Evolutionary conservation across 1,140 invertebrate species (phyloP).

Genomic region (Drosophila navojoa): DNA sequence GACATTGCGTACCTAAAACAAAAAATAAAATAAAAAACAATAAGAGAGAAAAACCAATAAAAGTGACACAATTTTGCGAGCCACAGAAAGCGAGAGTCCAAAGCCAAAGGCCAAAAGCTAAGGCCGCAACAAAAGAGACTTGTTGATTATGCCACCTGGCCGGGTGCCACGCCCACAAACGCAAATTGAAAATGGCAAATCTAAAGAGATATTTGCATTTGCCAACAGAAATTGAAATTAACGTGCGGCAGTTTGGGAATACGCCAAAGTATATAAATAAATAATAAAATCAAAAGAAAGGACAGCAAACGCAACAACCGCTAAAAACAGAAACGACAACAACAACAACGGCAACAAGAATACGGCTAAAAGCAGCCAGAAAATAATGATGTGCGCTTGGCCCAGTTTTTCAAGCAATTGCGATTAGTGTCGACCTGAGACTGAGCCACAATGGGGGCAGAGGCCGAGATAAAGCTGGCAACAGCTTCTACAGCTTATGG

Average conservation of each 20-base stretch:
- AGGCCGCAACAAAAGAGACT: conserved; percentile 28
- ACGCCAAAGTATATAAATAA: conserved; percentile 34
- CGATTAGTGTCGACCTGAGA: conserved; percentile 48
- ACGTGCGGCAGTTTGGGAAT: conserved; percentile 35
- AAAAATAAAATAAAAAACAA: background rate
- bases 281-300: conserved; percentile 32
- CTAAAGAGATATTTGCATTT: conserved; percentile 11
- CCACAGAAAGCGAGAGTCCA: conserved; percentile 31
- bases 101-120: background rate
- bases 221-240: conserved; percentile 43
- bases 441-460: conserved; percentile 2
- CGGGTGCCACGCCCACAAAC: background rate
- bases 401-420: conserved; percentile 37
- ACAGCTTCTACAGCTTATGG: conserved; percentile 29
- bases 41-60: background rate
- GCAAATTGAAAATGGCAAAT: conserved; percentile 52
- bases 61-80: conserved; percentile 7
- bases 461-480: conserved; percentile 15
- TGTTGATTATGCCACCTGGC: conserved; percentile 43
- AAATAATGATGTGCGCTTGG: conserved; percentile 42
- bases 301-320: background rate
- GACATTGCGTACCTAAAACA: too few species aligned
- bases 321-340: background rate
- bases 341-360: too few species aligned
- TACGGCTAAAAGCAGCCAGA: conserved; percentile 10